Evolutionary conservation across 2,888 invertebrate species (phyloP), one percentile per base, ranked within the genome.

Genomic region (Amblyteles armatorius): DNA sequence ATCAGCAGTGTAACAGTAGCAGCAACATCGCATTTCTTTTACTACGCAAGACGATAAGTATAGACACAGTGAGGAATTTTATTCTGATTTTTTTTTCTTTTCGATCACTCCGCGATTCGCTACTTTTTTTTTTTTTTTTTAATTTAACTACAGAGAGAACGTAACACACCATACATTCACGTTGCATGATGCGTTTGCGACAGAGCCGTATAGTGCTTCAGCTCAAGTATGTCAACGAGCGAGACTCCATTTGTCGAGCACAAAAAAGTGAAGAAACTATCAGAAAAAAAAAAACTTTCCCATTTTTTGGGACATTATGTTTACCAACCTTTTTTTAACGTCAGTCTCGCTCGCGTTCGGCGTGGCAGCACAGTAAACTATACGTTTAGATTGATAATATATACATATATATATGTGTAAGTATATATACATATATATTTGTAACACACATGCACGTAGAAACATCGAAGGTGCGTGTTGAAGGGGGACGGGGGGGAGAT

Each of bases 1-100:
- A 91, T 90, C 90, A 93, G 91, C 91, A 74, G 85, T 87, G 88
- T 91, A 92, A 91, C 90, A 90, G 89, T 90, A 91, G 92, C 91
- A 90, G 89, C 89, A 89, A 91, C 88, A 90, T 89, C 87, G 88
- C 90, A 87, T 85, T 88, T 88, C 74, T 76, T 85, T 74, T 22
- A 73, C 72, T 79, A 87, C 60, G 73, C 72, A 78, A 83, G 73
- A 87, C 73, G 71, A 86, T 84, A 86, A 84, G 67, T 86, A 88
- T 86, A 88, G 87, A 87, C 85, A 87, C 72, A 87, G 84, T 88
- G 82, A 84, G 85, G 69, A 86, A 88, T 79, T 81, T 57, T 71
- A 69, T 73, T 77, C 78, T 81, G 82, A 80, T 82, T 26, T 78
- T 55, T 74, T 48, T 52, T 76, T 83, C 50, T 68, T 19, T 67